Base-by-base conservation (phyloP, 2,113 vertebrate genomes). In the Solea solea region DNA sequence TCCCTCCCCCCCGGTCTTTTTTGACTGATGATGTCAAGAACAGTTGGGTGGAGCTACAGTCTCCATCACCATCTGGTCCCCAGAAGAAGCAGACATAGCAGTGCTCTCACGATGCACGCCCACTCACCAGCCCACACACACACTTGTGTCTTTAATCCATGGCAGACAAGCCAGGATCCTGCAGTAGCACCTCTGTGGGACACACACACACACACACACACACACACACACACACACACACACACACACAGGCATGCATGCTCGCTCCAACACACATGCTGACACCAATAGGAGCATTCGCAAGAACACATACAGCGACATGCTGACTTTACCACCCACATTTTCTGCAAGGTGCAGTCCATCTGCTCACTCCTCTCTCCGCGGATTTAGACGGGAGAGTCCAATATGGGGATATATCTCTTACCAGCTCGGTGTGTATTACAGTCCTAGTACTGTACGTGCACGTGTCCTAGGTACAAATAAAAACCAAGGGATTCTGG, bases 41-140 rank as follows among this genome's bases (percentile, higher is more conserved):
- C 55, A 81, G 62, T 78, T 2, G 55, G 76, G 74, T 73, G 76
- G 62, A 77, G 77, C 70, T 25, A 72, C 66, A 14, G 5, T 61
- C 66, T 78, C 67, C 57, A 40, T 62, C 81, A 72, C 90, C 88
- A 91, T 91, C 90, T 91, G 90, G 85, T 83, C 81, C 70, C 85
- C 71, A 81, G 74, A 76, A 81, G 80, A 78, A 64, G 76, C 60
- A 77, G 70, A 70, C 78, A 61, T 80, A 78, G 84, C 78, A 73
- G 69, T 61, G 57, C 71, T 64, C 53, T 71, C 86, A 80, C 46
- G 64, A 83, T 74, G 69, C 59, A 78, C 86, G 28, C 86, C 78
- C 85, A 87, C 87, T 65, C 84, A 58, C 64, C 27, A 59, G 16
- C 66, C 64, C 67, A 64, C 65, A 66, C 57, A 48, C 41, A 40